phyloP scores from a whole-genome alignment of 2,113 vertebrate genomes.

The Corythoichthys intestinalis region DNA sequence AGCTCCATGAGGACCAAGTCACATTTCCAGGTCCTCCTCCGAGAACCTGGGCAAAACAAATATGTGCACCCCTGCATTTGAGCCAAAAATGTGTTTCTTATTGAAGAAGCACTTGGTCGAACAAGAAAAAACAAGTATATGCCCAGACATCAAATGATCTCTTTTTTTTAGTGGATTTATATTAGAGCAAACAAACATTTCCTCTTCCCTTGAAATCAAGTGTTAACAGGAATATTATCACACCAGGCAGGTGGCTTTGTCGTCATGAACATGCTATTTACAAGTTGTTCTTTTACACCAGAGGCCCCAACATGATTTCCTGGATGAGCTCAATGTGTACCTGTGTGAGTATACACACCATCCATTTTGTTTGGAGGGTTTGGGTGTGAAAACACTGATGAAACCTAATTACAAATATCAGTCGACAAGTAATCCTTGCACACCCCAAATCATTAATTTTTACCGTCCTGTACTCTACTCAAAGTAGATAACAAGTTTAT shows the following conservation, averaged over 20 bases:
- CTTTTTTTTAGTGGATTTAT: constrained; percentile 9
- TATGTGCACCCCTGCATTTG: too few species aligned
- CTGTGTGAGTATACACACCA: background rate
- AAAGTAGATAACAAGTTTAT: constrained; percentile 9
- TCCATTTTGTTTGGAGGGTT: background rate
- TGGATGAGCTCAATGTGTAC: constrained; percentile 3
- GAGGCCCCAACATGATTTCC: constrained; percentile 16
- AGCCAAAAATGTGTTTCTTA: constrained; percentile 2
- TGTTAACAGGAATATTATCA: constrained; percentile 15
- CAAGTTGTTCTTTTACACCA: constrained; percentile 17
- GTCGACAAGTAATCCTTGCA: background rate
- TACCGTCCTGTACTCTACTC: too few species aligned
- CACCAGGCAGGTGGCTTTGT: constrained; percentile 7
- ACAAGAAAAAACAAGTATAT: background rate
- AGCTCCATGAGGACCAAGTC: too few species aligned
- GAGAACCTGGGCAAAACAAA: too few species aligned
- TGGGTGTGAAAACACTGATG: background rate
- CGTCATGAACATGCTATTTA: constrained; percentile 22
- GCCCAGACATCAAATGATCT: too few species aligned
- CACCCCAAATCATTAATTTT: background rate
- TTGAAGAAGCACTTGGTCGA: background rate
- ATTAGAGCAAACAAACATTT: background rate
- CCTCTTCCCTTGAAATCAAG: constrained; percentile 13
- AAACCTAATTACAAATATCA: background rate
- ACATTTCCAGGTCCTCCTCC: too few species aligned